Evolutionary conservation across 2,113 vertebrate species (phyloP).

Genomic region (Xiphophorus hellerii): DNA sequence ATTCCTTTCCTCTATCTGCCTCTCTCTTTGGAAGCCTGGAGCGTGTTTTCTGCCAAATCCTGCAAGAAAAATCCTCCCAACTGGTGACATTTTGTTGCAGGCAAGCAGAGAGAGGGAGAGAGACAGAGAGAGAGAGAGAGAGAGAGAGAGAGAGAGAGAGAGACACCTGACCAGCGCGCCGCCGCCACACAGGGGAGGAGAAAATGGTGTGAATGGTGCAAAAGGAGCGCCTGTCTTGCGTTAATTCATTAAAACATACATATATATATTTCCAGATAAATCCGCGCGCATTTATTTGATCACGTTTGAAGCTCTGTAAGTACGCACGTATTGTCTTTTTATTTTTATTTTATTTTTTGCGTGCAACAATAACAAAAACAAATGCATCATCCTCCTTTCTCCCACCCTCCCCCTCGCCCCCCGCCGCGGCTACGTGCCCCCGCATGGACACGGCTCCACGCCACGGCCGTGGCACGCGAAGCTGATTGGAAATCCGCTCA

Average conservation of each 20-base stretch:
- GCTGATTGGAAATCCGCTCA: conserved; percentile 9
- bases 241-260: not conserved
- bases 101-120: not conserved
- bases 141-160: not conserved
- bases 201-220: not conserved
- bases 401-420: not conserved
- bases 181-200: not conserved
- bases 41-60: conserved; percentile 22
- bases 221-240: not conserved
- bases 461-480: conserved; percentile 32
- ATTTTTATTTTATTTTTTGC: not conserved
- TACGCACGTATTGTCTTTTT: conserved; percentile 10
- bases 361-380: conserved; percentile 44
- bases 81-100: conserved; percentile 55
- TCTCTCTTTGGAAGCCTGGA: conserved; percentile 20
- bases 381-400: conserved; percentile 24
- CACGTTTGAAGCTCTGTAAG: not conserved
- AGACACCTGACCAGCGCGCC: conserved; percentile 38
- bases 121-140: not conserved
- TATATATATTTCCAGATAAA: not conserved
- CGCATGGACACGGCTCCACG: conserved; percentile 31
- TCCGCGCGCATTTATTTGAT: not conserved
- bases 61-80: conserved; percentile 3
- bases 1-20: not conserved
- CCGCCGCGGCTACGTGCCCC: conserved; percentile 2